Evolutionary conservation across 2,113 vertebrate species (phyloP), one percentile per base, ranked within the genome.

Genomic region (Saimiri boliviensis): DNA sequence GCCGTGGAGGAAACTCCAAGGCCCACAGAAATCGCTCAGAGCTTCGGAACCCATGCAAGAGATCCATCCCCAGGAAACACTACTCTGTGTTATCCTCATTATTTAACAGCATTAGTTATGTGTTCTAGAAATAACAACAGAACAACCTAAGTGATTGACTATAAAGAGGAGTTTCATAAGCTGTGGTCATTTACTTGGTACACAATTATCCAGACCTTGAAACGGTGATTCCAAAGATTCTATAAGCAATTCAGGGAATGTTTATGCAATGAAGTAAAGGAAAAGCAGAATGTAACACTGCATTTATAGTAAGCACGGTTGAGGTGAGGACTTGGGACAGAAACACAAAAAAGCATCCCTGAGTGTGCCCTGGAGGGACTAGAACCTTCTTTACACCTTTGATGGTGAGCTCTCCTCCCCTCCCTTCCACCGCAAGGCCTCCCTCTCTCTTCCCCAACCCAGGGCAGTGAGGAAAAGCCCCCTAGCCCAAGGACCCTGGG

Each of bases 381-480:
- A 58, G 86, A 47, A 40, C 16, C 30, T 60, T 32, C 88, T 85
- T 35, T 54, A 35, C n/a, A 30, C 9, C 76, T 45, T 37, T 47
- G 30, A 4, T 47, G 58, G 19, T 27, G 30, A 70, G 25, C 30
- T 54, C 47, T n/a, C 30, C 42, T 77, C 30, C 6, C 6, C 23
- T 5, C 10, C 1, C 21, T 19, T 3, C 21, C 32, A 13, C 52
- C 52, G 6, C 0, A 13, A 8, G 42, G 13, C n/a, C 40, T 56
- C 73, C n/a, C 10, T 47, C 87, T 60, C 21, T 60, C 84, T 42
- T 45, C 19, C 23, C 5, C 1, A n/a, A 42, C 63, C 85, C 42
- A 27, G 11, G 0, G 2, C 11, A 56, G 8, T 2, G 2, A 83
- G 7, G 45, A 58, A 74, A 42, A 32, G 32, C 0, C 7, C 0